Percentiles rank a stretch among this genome's conserved stretches.
Conservation (phyloP, 2,888 invertebrate species). For the Homarus gammarus region DNA sequence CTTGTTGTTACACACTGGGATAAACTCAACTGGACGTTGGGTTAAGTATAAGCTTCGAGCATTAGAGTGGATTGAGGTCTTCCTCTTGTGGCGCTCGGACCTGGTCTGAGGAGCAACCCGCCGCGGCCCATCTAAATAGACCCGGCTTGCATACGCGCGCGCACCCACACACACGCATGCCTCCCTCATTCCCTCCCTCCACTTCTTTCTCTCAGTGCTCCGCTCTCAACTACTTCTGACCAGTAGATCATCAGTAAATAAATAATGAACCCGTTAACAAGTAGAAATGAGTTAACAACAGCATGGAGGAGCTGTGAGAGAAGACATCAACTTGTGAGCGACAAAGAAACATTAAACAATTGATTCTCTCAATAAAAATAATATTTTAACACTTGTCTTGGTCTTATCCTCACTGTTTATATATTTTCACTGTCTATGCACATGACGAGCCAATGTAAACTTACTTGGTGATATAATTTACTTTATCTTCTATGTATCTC, state of each 20-base stretch:
- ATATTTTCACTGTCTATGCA: no score
- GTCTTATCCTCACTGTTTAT: no score
- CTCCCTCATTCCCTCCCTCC: not conserved
- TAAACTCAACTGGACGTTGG: not conserved
- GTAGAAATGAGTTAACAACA: no score
- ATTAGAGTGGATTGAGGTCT: not conserved
- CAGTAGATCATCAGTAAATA: not conserved
- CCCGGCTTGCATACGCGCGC: not conserved
- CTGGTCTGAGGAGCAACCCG: not conserved
- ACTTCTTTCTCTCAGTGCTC: not conserved
- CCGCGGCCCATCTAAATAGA: conserved; percentile 4
- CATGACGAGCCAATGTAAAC: no score
- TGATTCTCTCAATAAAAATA: no score
- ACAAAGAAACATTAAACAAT: no score
- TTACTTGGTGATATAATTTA: no score
- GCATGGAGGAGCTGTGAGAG: no score
- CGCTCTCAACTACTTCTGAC: not conserved
- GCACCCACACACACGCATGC: conserved; percentile 1
- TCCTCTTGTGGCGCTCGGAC: not conserved
- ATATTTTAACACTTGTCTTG: no score
- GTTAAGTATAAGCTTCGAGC: not conserved
- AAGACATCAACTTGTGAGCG: no score
- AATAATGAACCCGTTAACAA: no score
- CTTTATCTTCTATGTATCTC: no score
- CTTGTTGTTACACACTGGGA: not conserved